phyloP scores from a whole-genome alignment of 2,888 invertebrate genomes.

The Aporophyla nigra region DNA sequence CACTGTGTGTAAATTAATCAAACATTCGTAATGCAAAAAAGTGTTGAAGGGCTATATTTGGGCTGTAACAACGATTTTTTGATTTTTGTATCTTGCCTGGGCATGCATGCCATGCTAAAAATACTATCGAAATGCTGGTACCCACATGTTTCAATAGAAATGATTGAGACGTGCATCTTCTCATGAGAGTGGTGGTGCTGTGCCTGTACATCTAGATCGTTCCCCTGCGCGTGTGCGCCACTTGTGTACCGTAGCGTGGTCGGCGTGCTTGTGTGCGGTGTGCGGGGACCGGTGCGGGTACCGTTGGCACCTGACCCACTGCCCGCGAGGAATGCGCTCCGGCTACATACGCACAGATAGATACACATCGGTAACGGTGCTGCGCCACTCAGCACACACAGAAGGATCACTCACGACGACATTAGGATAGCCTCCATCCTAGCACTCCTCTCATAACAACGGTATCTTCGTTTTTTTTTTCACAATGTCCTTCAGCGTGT shows the following conservation, averaged over 20 bases:
- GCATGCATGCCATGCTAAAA: background rate
- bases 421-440: too few relatives aligned
- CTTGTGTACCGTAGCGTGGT: conserved; percentile 60
- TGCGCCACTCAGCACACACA: conserved; percentile 14
- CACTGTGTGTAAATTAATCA: too few relatives aligned
- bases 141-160: background rate
- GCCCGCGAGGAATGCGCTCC: conserved; percentile 71
- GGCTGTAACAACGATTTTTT: too few relatives aligned
- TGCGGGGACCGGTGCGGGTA: conserved; percentile 77
- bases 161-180: background rate
- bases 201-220: conserved; percentile 11
- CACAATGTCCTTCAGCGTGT: too few relatives aligned
- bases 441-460: background rate
- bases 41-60: too few relatives aligned
- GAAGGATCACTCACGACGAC: conserved; percentile 10
- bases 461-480: background rate
- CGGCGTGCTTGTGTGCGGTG: conserved; percentile 14
- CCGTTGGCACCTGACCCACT: conserved; percentile 81
- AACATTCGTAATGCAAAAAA: too few relatives aligned
- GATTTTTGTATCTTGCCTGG: background rate
- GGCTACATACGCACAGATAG: conserved; percentile 48
- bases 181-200: background rate
- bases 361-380: conserved; percentile 58
- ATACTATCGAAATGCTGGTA: too few relatives aligned
- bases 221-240: conserved; percentile 36